These are phyloP conservation scores for Hippoglossus stenolepis DNA, from an alignment of 2,113 vertebrate species.

Conservation along the genomic window DNA sequence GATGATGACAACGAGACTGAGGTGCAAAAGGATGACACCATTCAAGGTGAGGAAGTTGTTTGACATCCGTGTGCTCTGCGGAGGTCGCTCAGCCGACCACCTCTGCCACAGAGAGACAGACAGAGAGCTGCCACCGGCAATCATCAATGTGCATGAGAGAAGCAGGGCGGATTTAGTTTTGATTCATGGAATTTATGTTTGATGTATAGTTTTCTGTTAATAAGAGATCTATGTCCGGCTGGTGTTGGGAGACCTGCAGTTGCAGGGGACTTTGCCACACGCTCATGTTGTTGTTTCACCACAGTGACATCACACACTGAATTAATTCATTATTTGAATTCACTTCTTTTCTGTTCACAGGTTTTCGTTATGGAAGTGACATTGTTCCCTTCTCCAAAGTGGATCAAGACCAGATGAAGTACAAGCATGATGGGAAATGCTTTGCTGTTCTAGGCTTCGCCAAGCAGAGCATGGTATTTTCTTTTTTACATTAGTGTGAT, in stretches of 20 bases:
- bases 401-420: conserved; percentile 98
- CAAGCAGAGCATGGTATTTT: conserved; percentile 85
- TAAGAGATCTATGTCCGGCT: no score
- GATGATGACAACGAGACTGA: conserved; percentile 97
- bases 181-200: no score
- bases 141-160: no score
- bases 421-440: conserved; percentile 92
- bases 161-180: no score
- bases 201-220: no score
- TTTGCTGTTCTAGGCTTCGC: conserved; percentile 94
- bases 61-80: not conserved
- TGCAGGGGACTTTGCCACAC: no score
- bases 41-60: conserved; percentile 88
- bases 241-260: no score
- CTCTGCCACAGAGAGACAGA: no score
- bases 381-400: conserved; percentile 97
- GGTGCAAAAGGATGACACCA: conserved; percentile 88
- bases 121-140: no score
- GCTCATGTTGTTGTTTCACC: not conserved
- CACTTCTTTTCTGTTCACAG: conserved; percentile 73
- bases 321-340: not conserved
- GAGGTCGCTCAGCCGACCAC: no score
- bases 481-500: not conserved
- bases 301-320: not conserved
- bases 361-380: conserved; percentile 95